phyloP scores from a whole-genome alignment of 1,140 invertebrate species.

The Pseudomyrmex sp. region DNA sequence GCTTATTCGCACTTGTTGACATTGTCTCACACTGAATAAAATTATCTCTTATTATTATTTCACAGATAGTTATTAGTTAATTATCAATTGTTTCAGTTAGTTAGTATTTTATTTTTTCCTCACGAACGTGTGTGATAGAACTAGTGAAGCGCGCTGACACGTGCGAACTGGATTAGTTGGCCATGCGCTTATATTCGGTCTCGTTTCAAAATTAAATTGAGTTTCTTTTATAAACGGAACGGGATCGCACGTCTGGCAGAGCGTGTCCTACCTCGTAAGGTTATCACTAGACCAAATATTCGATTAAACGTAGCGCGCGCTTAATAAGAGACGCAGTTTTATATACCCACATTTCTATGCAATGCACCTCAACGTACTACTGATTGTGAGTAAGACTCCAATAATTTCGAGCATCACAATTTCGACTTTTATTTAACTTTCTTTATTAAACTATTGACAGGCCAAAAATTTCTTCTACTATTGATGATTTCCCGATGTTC shows the following conservation, averaged over 20 bases:
- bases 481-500: too few species aligned
- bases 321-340: background rate
- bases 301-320: slow-evolving; percentile 20
- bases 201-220: slow-evolving; percentile 62
- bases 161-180: slow-evolving; percentile 58
- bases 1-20: too few species aligned
- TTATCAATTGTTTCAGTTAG: too few species aligned
- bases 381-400: too few species aligned
- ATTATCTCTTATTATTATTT: too few species aligned
- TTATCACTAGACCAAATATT: slow-evolving; percentile 31
- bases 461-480: too few species aligned
- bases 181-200: slow-evolving; percentile 50
- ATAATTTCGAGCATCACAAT: too few species aligned
- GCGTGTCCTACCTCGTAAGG: background rate
- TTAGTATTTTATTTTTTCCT: slow-evolving; percentile 8
- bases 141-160: slow-evolving; percentile 43
- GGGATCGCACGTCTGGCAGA: background rate
- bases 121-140: slow-evolving; percentile 48
- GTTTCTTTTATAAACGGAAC: slow-evolving; percentile 64
- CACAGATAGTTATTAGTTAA: too few species aligned
- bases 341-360: background rate
- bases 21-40: too few species aligned
- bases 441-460: too few species aligned
- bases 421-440: too few species aligned
- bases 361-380: too few species aligned